Conservation (phyloP, 1,140 invertebrate species). For the Coelopa frigida region DNA sequence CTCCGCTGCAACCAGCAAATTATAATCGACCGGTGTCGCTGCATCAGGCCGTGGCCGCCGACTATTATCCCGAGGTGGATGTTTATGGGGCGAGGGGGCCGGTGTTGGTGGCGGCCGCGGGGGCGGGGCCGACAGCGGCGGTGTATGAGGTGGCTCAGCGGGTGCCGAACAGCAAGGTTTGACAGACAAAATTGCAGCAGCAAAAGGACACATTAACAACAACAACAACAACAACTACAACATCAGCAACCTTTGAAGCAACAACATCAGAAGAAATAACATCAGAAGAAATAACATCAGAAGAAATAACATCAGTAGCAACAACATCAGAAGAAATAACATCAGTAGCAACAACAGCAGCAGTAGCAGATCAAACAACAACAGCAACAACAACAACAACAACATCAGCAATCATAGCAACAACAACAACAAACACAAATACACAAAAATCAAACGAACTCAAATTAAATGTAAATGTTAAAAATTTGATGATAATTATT, state of each 20-base stretch:
- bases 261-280: slow-evolving; percentile 4
- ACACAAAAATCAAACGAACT: slow-evolving; percentile 43
- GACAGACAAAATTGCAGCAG: slow-evolving; percentile 41
- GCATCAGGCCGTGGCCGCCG: too few relatives aligned
- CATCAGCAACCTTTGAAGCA: slow-evolving; percentile 12
- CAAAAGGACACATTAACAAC: slow-evolving; percentile 6
- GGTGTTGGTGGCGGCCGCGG: slow-evolving; percentile 52
- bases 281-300: background rate
- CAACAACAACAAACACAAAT: slow-evolving; percentile 11
- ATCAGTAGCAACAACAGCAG: background rate
- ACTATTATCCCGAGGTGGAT: slow-evolving; percentile 56
- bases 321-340: slow-evolving; percentile 16
- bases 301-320: background rate
- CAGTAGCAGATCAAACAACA: slow-evolving; percentile 15
- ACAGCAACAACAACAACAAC: slow-evolving; percentile 21
- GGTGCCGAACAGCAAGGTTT: slow-evolving; percentile 52
- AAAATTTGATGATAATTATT: slow-evolving; percentile 46
- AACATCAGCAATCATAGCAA: slow-evolving; percentile 21
- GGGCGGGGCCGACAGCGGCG: slow-evolving; percentile 55
- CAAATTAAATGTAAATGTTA: slow-evolving; percentile 45
- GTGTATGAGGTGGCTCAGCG: slow-evolving; percentile 47
- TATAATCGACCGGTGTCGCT: slow-evolving; percentile 47
- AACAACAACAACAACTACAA: slow-evolving; percentile 15
- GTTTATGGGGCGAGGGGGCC: slow-evolving; percentile 55
- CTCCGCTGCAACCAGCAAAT: slow-evolving; percentile 54